Base-by-base conservation (phyloP, 2,888 invertebrate species). In the Conchocele bisecta region DNA sequence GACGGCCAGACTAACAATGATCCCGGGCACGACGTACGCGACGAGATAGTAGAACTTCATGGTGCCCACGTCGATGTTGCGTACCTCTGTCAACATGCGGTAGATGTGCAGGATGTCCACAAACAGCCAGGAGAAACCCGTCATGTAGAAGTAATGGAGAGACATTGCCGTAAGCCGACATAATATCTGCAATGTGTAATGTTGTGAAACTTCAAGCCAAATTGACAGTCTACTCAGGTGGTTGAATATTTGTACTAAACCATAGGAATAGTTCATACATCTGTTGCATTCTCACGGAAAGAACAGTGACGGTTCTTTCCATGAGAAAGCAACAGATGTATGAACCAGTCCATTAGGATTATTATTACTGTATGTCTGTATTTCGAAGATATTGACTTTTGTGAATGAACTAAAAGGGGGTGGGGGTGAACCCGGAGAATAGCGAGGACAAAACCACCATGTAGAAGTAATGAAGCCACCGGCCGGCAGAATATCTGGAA, bases 41-140 rank as follows among this genome's bases (percentile, higher is more conserved):
- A 96, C 94, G 17, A 96, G 95, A 84, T 97, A 96, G 90, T 97
- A 98, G 90, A 98, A 97, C 69, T 92, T 93, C 95, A 98, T 96
- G 35, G 96, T 95, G 4, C 97, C 98, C 91, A 97, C 97, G 93
- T 98, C 98, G 51, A 98, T 97, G 91, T 98, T 98, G 3, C 98
- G 93, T 93, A 98, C 95, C 92, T 98, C 98, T 2, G 97, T 97
- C 82, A 98, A 92, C 94, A 98, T 96, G 48, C 98, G 94, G 88
- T 98, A 96, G 65, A 98, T 93, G 92, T 98, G 98, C 83, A 98
- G 94, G 31, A 97, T 96, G 91, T 97, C 97, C 59, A 97, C 95
- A 81, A 98, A 94, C 84, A 96, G 94, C 98, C 98, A 98, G 22
- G 95, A 95, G 87, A 98, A 96, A 15, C 96, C 95, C 29, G 95